These are phyloP conservation scores for Campaea margaritaria DNA, from an alignment of 2,888 invertebrate genomes.

Conservation along the genomic window DNA sequence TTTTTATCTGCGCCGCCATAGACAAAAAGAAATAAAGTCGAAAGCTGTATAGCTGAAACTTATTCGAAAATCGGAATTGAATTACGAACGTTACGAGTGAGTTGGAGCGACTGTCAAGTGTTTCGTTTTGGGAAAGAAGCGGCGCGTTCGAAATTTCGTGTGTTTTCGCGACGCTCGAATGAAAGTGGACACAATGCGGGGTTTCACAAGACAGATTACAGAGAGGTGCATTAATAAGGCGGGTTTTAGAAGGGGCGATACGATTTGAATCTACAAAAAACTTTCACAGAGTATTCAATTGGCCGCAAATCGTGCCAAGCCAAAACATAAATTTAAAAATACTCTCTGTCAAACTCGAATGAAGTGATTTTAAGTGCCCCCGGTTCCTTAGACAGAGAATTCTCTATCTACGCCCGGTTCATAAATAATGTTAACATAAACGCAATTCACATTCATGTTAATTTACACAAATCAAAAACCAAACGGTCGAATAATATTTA, in stretches of 20 bases:
- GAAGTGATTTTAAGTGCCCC: too few relatives aligned
- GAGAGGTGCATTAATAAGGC: slow-evolving; percentile 74
- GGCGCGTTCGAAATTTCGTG: slow-evolving; percentile 27
- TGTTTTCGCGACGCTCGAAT: slow-evolving; percentile 63
- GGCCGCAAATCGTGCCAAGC: too few relatives aligned
- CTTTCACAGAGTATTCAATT: too few relatives aligned
- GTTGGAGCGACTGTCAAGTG: slow-evolving; percentile 21
- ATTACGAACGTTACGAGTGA: slow-evolving; percentile 25
- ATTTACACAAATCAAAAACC: not conserved
- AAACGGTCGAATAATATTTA: not conserved
- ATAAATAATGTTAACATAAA: too few relatives aligned
- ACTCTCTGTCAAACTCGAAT: too few relatives aligned
- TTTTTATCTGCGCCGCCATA: slow-evolving; percentile 42
- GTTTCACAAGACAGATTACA: slow-evolving; percentile 83
- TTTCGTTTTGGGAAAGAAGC: slow-evolving; percentile 11
- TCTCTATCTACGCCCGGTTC: too few relatives aligned
- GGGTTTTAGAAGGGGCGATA: slow-evolving; percentile 56
- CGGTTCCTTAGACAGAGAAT: too few relatives aligned
- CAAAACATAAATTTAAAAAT: too few relatives aligned
- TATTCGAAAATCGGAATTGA: slow-evolving; percentile 31
- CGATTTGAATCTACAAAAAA: too few relatives aligned
- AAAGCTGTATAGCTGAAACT: slow-evolving; percentile 31
- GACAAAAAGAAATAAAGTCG: slow-evolving; percentile 35
- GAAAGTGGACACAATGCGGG: slow-evolving; percentile 79
- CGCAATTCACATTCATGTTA: too few relatives aligned